Conservation (phyloP, 2,797 vertebrate species). For the Lates japonicus region DNA sequence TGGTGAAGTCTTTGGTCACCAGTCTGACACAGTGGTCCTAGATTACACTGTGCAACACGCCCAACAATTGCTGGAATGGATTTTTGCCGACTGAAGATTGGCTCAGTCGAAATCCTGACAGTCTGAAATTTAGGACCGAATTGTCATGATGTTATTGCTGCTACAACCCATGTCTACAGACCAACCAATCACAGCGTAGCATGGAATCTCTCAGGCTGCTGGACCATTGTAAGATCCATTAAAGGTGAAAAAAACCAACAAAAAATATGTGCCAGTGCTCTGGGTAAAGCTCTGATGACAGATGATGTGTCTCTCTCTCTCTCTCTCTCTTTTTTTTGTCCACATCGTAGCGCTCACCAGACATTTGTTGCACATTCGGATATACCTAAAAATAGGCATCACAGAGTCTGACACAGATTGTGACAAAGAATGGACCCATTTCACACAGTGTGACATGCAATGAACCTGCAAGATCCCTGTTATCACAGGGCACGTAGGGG, state of each 20-base stretch:
- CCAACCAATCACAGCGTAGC: background rate
- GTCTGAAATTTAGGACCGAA: background rate
- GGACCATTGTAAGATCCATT: background rate
- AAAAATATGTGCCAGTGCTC: background rate
- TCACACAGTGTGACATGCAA: background rate
- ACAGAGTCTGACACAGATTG: background rate
- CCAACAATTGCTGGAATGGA: background rate
- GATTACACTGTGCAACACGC: background rate
- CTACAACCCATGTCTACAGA: background rate
- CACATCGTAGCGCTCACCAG: background rate
- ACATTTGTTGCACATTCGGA: background rate
- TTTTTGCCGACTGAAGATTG: background rate
- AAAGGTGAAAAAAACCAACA: background rate
- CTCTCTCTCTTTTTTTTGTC: slow-evolving; percentile 14
- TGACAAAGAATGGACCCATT: slow-evolving; percentile 1
- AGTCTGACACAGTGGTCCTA: background rate
- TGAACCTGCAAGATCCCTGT: slow-evolving; percentile 6
- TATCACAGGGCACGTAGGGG: background rate
- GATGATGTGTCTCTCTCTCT: background rate
- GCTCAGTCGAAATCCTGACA: background rate
- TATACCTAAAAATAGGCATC: slow-evolving; percentile 3
- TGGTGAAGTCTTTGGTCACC: background rate
- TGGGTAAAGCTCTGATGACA: background rate
- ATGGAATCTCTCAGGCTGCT: background rate
- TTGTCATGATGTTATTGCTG: background rate